Evolutionary conservation across 2,888 invertebrate species (phyloP).

Genomic region (Gastracanthus pulcherrimus): DNA sequence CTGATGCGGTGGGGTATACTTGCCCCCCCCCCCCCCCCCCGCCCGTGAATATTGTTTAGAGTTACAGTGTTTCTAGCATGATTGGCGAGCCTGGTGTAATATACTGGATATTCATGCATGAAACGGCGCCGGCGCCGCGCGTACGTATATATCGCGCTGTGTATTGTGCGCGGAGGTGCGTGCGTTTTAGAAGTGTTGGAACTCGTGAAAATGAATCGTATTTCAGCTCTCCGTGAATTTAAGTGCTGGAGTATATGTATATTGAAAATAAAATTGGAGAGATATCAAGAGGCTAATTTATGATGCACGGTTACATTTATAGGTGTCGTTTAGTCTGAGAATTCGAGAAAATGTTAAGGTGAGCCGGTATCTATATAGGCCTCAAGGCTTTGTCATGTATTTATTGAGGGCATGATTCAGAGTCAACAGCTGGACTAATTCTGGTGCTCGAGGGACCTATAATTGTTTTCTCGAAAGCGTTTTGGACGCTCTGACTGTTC

Average conservation of each 20-base stretch:
- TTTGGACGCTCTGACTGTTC: neutral
- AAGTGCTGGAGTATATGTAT: too few relatives aligned
- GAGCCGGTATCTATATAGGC: neutral
- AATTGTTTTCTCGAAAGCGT: constrained; percentile 32
- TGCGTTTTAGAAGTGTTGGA: neutral
- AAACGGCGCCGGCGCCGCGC: neutral
- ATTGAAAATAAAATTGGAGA: too few relatives aligned
- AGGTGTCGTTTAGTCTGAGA: neutral
- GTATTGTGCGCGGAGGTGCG: too few relatives aligned
- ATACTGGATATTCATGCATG: constrained; percentile 23
- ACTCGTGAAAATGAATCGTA: too few relatives aligned
- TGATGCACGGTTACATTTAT: too few relatives aligned
- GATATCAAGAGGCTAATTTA: too few relatives aligned
- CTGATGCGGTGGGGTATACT: constrained; percentile 11
- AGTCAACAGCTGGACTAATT: constrained; percentile 20
- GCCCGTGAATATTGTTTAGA: constrained; percentile 40
- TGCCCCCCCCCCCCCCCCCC: neutral
- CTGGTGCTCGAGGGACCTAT: neutral
- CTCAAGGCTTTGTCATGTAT: constrained; percentile 12
- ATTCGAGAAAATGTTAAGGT: neutral
- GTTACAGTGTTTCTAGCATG: constrained; percentile 23
- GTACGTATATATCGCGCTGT: neutral
- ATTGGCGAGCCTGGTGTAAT: constrained; percentile 28
- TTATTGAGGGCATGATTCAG: constrained; percentile 47
- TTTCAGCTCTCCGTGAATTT: too few relatives aligned